These are phyloP conservation scores for Phataginus tricuspis DNA, from an alignment of 2,797 vertebrate species.

Conservation along the genomic window DNA sequence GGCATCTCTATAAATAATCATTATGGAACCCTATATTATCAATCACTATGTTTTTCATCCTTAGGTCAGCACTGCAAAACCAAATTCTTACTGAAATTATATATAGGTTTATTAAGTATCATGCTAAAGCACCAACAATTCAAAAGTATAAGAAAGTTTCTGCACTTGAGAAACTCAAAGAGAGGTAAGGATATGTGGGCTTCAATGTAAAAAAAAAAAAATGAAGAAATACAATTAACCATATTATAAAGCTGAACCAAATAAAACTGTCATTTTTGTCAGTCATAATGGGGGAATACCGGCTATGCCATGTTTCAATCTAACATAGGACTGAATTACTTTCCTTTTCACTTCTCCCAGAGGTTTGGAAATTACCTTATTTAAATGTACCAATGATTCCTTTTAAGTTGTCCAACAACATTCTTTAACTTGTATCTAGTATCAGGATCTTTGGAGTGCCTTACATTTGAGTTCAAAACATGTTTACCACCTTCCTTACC, in stretches of 20 bases:
- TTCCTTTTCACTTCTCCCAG: neutral
- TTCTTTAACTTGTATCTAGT: neutral
- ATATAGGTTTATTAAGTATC: neutral
- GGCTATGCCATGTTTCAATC: neutral
- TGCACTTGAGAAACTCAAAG: neutral
- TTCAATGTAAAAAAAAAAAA: neutral
- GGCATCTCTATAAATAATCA: neutral
- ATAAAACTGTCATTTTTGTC: neutral
- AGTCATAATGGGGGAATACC: neutral
- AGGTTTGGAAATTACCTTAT: neutral
- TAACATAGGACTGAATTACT: neutral
- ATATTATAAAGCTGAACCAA: neutral
- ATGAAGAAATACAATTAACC: neutral
- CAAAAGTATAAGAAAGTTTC: neutral
- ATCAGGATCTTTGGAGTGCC: neutral
- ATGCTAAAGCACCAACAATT: neutral
- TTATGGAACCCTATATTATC: neutral
- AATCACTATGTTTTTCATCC: neutral
- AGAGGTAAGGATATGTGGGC: too few relatives aligned
- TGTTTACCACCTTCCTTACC: neutral
- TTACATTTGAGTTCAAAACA: neutral
- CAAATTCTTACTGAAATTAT: neutral
- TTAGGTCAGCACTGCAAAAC: neutral
- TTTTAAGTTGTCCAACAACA: conserved; percentile 21
- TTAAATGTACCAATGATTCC: neutral